Evolutionary conservation across 2,888 invertebrate species (phyloP), one percentile per base, ranked within the genome.

Genomic region (Orchestes rusci): DNA sequence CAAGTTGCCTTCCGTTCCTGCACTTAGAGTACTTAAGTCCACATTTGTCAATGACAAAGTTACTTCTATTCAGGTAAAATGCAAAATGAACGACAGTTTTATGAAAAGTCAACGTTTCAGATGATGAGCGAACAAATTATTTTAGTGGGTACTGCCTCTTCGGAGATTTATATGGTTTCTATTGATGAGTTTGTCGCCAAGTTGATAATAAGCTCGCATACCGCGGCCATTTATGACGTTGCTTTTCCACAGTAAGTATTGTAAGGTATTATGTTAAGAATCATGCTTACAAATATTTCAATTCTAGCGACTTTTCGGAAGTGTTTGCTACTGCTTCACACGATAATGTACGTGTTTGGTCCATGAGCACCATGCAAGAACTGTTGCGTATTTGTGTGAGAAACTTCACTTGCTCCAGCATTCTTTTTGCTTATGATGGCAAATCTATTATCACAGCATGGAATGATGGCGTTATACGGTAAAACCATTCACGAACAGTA

Each of bases 291-390:
- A n/a, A n/a, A n/a, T n/a, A n/a, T 27, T 30, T 12, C 2, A 15
- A 3, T 68, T 65, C 1, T 58, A 90, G 89, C 44, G 76, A 82
- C 48, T 83, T 82, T 68, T 83, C 87, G 0, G 81, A 85, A 43
- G 84, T 93, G 43, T 91, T 94, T 69, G 89, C 90, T 28, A 91
- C 92, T 0, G 86, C 84, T 28, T 85, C 91, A 41, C 77, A 82
- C 59, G 82, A 92, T 58, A 85, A 86, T 57, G 82, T 94, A 37
- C 76, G 94, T 43, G 78, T 94, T 48, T 95, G 94, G 94, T 82
- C 84, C 53, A 69, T 82, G 37, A 71, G 70, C 30, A 79, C 81
- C 1, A 79, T 81, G 58, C 80, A 81, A 60, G 94, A 95, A 70
- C 69, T 92, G 50, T 73, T 92, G 16, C 75, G 94, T 27, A 84